These are phyloP conservation scores for Bilobella aurantiaca DNA, from an alignment of 1,140 invertebrate genomes.

Conservation along the genomic window DNA sequence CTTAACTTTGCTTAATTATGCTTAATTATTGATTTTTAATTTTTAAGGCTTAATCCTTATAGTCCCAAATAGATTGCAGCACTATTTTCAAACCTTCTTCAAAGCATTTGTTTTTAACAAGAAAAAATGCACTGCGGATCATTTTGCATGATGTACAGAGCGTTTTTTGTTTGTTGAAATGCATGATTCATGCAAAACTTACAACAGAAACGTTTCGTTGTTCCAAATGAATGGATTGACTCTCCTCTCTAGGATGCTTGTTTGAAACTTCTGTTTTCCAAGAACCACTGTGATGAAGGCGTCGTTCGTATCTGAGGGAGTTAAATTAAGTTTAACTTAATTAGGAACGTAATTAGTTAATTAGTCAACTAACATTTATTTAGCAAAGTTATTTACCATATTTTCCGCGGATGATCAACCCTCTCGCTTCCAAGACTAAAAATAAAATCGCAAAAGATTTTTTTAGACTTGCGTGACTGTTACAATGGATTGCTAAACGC, in stretches of 20 bases:
- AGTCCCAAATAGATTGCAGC: too few relatives aligned
- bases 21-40: too few relatives aligned
- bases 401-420: neutral
- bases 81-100: too few relatives aligned
- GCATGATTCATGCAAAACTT: neutral
- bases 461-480: neutral
- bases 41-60: too few relatives aligned
- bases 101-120: too few relatives aligned
- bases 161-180: neutral
- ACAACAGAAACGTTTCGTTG: neutral
- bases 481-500: too few relatives aligned
- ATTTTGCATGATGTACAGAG: neutral
- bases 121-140: too few relatives aligned
- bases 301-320: neutral
- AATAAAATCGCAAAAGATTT: neutral
- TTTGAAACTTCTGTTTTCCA: neutral
- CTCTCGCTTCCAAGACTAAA: neutral
- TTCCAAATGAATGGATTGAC: neutral
- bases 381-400: constrained; percentile 1
- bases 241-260: neutral
- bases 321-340: neutral
- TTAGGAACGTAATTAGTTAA: neutral
- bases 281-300: neutral
- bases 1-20: too few relatives aligned
- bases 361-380: neutral